Evolutionary conservation across 2,888 invertebrate genomes (phyloP).

Genomic region (Acanthosepion lycidas): DNA sequence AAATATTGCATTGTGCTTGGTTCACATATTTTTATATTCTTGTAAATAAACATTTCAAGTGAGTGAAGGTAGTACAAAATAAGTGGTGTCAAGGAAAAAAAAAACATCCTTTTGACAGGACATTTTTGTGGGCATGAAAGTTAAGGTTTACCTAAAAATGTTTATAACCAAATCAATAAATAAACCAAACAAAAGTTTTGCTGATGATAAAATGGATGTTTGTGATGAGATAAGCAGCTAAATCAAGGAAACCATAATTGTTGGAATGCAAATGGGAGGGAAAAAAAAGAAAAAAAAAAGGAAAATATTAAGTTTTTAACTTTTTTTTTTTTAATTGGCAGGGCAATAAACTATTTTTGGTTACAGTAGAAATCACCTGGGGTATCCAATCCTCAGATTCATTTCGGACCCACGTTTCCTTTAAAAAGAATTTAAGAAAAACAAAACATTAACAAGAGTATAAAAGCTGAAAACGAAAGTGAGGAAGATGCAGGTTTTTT

Average conservation of each 20-base stretch:
- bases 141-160: no score
- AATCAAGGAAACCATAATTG: background rate
- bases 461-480: background rate
- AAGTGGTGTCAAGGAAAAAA: no score
- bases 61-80: no score
- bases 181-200: background rate
- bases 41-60: no score
- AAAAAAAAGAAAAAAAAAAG: background rate
- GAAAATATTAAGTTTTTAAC: background rate
- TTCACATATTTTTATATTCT: no score
- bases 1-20: no score
- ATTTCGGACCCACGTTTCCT: constrained; percentile 42
- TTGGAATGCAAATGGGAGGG: background rate
- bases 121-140: no score
- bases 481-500: no score
- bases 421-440: background rate
- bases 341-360: background rate
- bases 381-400: background rate
- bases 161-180: background rate
- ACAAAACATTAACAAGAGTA: background rate
- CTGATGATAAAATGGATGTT: background rate
- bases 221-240: background rate
- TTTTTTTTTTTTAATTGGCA: background rate
- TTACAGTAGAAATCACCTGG: constrained; percentile 23
- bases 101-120: no score